These are phyloP conservation scores for Hydractinia echinata DNA, from an alignment of 30 jellyfish, hydroid and myxozoan genomes.

Conservation along the genomic window DNA sequence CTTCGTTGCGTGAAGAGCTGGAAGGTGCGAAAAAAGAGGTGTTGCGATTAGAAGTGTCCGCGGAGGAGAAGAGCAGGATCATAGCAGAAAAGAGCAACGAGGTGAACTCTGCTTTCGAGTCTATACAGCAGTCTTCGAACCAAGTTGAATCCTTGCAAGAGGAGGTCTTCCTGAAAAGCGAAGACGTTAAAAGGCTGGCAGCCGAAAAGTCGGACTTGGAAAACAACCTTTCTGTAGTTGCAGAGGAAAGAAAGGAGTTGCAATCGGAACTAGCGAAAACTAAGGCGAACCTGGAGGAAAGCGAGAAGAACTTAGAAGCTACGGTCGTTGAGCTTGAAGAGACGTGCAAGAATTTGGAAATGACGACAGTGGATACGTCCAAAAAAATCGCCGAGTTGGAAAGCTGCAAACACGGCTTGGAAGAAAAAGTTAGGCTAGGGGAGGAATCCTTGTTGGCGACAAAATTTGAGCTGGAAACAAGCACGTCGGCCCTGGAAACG, in stretches of 20 bases:
- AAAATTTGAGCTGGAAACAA: neutral
- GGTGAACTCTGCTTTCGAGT: neutral
- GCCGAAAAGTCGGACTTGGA: neutral
- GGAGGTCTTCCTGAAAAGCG: neutral
- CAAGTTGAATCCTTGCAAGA: neutral
- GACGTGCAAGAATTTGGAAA: neutral
- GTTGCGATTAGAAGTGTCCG: neutral
- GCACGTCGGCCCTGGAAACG: neutral
- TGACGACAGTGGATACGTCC: too few species aligned
- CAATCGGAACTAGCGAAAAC: neutral
- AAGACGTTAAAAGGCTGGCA: neutral
- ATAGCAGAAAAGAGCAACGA: conserved; percentile 6
- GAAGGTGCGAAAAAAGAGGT: neutral
- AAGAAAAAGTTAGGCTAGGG: conserved; percentile 9
- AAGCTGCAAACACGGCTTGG: neutral
- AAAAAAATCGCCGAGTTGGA: too few species aligned
- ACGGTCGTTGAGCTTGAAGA: neutral
- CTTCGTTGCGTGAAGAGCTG: neutral
- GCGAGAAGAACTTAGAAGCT: neutral
- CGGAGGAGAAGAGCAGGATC: neutral
- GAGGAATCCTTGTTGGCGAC: neutral
- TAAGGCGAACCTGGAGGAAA: neutral
- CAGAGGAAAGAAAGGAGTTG: neutral
- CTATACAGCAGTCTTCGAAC: neutral
- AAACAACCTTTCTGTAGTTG: neutral